Evolutionary conservation across 2,113 vertebrate species (phyloP).

Genomic region (Campylomormyrus numenius): DNA sequence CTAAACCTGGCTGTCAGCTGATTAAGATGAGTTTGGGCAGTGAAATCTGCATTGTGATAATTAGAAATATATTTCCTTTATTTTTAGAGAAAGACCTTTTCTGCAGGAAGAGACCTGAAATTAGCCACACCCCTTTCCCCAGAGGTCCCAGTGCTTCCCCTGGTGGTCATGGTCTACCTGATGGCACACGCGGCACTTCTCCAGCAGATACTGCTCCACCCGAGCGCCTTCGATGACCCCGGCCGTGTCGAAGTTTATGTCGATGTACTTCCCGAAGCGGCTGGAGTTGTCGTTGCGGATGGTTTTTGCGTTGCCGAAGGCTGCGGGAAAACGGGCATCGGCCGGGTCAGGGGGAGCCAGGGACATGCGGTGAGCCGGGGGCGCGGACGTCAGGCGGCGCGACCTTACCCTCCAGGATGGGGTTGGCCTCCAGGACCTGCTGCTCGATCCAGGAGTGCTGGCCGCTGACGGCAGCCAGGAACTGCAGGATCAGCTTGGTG

Average conservation of each 20-base stretch:
- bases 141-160: background rate
- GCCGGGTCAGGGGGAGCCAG: background rate
- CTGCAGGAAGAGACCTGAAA: background rate
- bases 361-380: constrained; percentile 45
- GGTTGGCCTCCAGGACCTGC: constrained; percentile 91
- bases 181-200: constrained; percentile 91
- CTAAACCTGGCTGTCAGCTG: background rate
- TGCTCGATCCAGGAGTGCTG: constrained; percentile 96
- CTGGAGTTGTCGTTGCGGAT: constrained; percentile 93
- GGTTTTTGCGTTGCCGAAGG: constrained; percentile 96
- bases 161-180: constrained; percentile 63
- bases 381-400: constrained; percentile 56
- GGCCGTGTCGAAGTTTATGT: constrained; percentile 73
- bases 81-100: background rate
- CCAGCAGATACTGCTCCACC: constrained; percentile 89
- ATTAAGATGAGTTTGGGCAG: background rate
- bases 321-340: constrained; percentile 46
- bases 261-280: constrained; percentile 94
- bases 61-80: background rate
- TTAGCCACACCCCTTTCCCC: background rate
- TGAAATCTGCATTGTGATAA: background rate
- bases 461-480: constrained; percentile 82
- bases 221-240: constrained; percentile 83
- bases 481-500: constrained; percentile 91
- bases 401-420: constrained; percentile 83